phyloP scores from a whole-genome alignment of 2,797 vertebrate species.

The Enteromius anoplus region DNA sequence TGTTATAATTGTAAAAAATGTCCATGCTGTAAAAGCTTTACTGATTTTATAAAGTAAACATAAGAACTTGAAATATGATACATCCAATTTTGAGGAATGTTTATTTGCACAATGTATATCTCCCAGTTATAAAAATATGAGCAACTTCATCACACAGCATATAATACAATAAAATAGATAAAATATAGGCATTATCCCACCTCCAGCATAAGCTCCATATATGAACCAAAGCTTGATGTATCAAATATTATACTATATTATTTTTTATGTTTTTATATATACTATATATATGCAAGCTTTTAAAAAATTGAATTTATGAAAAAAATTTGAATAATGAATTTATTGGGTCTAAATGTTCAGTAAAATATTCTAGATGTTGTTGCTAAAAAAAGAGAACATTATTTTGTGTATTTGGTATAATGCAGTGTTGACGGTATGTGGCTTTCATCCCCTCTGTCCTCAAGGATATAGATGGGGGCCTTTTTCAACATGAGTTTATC shows the following conservation, averaged over 20 bases:
- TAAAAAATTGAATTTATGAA: no score
- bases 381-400: no score
- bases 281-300: neutral
- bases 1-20: neutral
- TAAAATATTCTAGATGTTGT: neutral
- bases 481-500: constrained; percentile 76
- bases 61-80: neutral
- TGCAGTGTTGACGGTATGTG: no score
- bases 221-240: neutral
- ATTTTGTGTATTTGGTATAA: no score
- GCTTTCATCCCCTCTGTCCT: neutral
- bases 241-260: neutral
- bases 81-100: neutral
- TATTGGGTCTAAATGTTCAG: neutral
- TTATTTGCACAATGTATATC: neutral
- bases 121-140: neutral
- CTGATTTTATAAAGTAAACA: neutral
- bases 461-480: constrained; percentile 31
- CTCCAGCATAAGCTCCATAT: neutral
- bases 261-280: no score
- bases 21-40: neutral
- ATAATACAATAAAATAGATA: neutral
- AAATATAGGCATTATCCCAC: neutral
- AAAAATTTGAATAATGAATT: no score
- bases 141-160: neutral